Conservation (phyloP, 2,797 vertebrate species). For the Phrynocephalus forsythii region DNA sequence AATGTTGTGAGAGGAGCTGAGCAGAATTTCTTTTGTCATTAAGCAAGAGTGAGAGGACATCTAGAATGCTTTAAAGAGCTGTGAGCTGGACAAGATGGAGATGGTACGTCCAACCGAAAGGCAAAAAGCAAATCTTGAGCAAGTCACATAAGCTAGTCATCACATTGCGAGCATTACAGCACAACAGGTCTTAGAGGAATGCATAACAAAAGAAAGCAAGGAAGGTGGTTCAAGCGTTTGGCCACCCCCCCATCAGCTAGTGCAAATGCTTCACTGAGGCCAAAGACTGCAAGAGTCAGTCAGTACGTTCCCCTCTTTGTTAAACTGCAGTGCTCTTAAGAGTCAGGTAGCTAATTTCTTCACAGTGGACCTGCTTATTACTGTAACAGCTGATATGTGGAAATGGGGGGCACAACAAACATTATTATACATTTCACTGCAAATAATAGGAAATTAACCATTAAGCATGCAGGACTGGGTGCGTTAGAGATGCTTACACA, state of each 20-base stretch:
- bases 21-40: constrained; percentile 62
- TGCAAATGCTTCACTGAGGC: not conserved
- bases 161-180: constrained; percentile 17
- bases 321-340: not conserved
- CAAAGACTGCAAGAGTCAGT: not conserved
- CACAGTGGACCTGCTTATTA: not conserved
- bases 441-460: constrained; percentile 13
- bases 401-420: not conserved
- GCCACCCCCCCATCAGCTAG: fast-evolving
- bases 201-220: constrained; percentile 8
- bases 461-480: not conserved
- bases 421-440: not conserved
- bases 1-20: constrained; percentile 57
- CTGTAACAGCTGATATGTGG: constrained; percentile 8
- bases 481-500: not conserved
- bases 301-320: not conserved
- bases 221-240: not conserved
- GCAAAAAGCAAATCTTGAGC: not conserved
- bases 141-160: not conserved
- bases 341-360: not conserved
- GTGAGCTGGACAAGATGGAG: constrained; percentile 13
- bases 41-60: constrained; percentile 54
- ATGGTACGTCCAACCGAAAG: constrained; percentile 29
- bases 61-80: constrained; percentile 47
- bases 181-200: constrained; percentile 12